Conservation (phyloP, 2,888 invertebrate species). For the Chymomyza fuscimana region DNA sequence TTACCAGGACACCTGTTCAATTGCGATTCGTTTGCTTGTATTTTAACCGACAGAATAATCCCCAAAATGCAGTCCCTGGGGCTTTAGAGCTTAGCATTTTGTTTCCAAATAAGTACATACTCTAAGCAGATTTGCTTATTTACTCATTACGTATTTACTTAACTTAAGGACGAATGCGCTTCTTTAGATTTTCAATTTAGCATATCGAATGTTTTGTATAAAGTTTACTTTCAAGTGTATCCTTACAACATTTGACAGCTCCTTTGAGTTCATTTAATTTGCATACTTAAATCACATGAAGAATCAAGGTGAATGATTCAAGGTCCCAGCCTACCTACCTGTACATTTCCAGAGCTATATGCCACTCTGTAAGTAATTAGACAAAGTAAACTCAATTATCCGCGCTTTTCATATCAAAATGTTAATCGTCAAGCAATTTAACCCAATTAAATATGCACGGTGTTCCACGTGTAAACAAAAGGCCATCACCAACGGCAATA, state of each 20-base stretch:
- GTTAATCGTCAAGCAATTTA: constrained; percentile 70
- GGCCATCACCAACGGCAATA: constrained; percentile 48
- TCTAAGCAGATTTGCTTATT: not conserved
- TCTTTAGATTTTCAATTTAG: not conserved
- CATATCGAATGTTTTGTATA: not conserved
- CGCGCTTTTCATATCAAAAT: constrained; percentile 61
- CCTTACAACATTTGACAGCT: not conserved
- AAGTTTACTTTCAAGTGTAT: not conserved
- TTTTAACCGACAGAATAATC: not conserved
- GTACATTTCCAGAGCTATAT: not conserved
- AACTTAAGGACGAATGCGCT: not conserved
- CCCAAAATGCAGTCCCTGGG: not conserved
- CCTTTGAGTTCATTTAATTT: not conserved
- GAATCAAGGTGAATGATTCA: not conserved
- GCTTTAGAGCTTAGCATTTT: not conserved
- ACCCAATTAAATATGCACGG: constrained; percentile 70
- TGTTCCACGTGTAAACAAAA: constrained; percentile 68
- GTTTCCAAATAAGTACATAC: not conserved
- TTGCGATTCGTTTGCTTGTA: not conserved
- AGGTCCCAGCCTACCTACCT: not conserved
- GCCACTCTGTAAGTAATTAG: constrained; percentile 48
- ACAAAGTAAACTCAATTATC: constrained; percentile 71
- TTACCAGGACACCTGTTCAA: not conserved
- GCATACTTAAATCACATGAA: not conserved
- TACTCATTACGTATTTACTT: not conserved